Conservation (phyloP, 2,113 vertebrate genomes). For the Stomatorhinus ivindoensis region DNA sequence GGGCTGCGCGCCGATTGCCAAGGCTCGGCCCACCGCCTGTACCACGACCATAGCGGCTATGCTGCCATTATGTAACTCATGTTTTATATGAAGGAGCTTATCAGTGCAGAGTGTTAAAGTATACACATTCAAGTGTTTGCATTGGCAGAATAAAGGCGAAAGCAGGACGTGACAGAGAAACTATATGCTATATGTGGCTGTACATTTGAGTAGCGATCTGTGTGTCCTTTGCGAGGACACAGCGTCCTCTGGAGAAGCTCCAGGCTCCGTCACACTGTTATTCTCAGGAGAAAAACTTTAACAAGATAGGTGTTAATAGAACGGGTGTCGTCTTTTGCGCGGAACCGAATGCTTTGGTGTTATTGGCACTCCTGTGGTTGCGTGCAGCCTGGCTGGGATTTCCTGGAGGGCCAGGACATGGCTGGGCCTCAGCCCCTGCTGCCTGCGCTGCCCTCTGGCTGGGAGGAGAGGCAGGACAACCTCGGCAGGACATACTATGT, state of each 20-base stretch:
- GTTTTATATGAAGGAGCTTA: neutral
- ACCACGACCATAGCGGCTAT: neutral
- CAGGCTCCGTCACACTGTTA: neutral
- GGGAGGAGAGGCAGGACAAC: constrained; percentile 95
- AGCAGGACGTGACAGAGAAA: neutral
- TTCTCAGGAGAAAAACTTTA: neutral
- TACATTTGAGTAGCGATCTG: constrained; percentile 13
- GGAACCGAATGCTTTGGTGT: neutral
- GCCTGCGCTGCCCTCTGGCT: constrained; percentile 80
- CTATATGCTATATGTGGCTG: neutral
- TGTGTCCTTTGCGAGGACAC: constrained; percentile 13
- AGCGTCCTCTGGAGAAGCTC: neutral
- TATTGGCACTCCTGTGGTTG: neutral
- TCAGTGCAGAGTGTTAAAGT: neutral
- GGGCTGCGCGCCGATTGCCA: neutral
- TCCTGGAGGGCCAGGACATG: constrained; percentile 81
- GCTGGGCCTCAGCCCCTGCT: constrained; percentile 64
- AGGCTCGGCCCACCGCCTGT: neutral
- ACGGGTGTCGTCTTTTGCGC: too few relatives aligned
- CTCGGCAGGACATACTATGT: constrained; percentile 90
- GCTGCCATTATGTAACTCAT: neutral
- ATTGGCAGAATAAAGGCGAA: neutral
- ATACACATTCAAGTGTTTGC: neutral
- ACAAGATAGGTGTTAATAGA: neutral
- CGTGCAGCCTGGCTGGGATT: constrained; percentile 82